phyloP scores from a whole-genome alignment of 37 sponge, comb jelly and placozoan genomes.

The Crambe crambe region DNA sequence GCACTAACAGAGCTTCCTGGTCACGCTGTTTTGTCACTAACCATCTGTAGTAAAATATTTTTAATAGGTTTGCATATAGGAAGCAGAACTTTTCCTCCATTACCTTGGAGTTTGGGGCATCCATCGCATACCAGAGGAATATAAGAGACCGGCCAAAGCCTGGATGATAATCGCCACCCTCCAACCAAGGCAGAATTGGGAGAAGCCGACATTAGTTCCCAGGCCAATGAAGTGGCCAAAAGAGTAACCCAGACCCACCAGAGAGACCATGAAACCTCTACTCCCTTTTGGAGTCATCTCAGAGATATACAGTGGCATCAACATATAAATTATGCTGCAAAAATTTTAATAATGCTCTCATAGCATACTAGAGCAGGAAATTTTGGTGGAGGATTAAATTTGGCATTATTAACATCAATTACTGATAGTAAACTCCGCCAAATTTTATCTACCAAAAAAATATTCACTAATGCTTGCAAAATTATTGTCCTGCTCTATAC shows the following conservation, averaged over 20 bases:
- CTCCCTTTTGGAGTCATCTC: background rate
- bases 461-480: too few species aligned
- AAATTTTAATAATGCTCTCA: too few species aligned
- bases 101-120: constrained; percentile 1
- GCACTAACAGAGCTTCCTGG: background rate
- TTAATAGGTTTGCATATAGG: background rate
- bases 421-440: too few species aligned
- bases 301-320: constrained; percentile 1
- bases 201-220: background rate
- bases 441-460: too few species aligned
- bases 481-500: too few species aligned
- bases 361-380: too few species aligned
- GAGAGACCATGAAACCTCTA: background rate
- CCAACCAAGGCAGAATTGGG: background rate
- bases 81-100: background rate
- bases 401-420: too few species aligned
- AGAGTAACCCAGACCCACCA: background rate
- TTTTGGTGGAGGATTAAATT: too few species aligned
- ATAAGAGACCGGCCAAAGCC: background rate
- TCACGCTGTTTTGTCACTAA: background rate
- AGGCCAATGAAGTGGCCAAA: background rate
- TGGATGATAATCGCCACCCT: background rate
- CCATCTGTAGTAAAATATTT: background rate
- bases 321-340: background rate
- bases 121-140: background rate